Evolutionary conservation across 2,113 vertebrate species (phyloP).

Genomic region (Actenoides hombroni): DNA sequence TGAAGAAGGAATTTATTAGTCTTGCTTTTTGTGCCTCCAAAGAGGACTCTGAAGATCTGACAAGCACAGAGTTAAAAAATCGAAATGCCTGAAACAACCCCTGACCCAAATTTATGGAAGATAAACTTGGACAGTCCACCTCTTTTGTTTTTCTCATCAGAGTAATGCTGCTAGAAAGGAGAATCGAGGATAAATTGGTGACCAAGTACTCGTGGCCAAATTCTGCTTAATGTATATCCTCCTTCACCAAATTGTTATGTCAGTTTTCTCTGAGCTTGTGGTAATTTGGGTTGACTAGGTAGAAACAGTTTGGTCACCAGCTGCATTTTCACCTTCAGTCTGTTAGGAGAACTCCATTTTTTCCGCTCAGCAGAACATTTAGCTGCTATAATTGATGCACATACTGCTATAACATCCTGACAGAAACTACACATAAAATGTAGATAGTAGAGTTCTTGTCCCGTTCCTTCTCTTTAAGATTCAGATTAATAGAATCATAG

Average conservation of each 20-base stretch:
- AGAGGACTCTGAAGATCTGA: neutral
- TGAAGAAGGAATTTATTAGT: neutral
- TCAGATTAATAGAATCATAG: neutral
- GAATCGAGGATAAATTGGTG: neutral
- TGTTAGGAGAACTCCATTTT: neutral
- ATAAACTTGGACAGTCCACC: neutral
- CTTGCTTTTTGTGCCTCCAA: neutral
- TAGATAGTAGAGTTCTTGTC: neutral
- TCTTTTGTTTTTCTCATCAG: neutral
- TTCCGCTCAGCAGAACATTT: neutral
- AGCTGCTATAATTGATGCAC: neutral
- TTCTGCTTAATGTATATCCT: neutral
- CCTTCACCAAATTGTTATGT: neutral
- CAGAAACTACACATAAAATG: neutral
- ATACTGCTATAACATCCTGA: neutral
- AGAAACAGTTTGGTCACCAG: neutral
- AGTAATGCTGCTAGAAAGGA: neutral
- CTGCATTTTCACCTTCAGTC: neutral
- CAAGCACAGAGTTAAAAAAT: neutral
- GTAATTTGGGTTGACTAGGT: neutral
- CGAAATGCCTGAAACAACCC: neutral
- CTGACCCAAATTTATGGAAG: neutral
- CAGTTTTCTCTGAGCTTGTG: neutral
- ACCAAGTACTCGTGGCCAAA: neutral
- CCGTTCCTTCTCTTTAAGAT: neutral